phyloP scores from a whole-genome alignment of 2,113 vertebrate genomes.

The Solea senegalensis region DNA sequence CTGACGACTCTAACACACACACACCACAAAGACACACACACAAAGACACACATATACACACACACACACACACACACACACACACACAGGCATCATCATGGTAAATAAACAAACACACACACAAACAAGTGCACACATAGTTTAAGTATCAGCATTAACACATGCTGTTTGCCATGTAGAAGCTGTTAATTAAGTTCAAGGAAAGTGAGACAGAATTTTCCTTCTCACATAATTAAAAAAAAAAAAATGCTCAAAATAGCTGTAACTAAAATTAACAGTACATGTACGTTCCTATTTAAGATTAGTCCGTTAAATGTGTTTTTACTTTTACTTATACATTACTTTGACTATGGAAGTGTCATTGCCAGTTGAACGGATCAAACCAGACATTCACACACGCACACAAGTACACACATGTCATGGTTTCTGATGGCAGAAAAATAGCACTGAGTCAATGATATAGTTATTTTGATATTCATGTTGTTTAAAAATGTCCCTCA shows the following conservation, averaged over 20 bases:
- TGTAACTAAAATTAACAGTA: constrained; percentile 40
- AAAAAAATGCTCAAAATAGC: constrained; percentile 21
- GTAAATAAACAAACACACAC: constrained; percentile 16
- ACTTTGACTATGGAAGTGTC: not conserved
- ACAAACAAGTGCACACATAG: constrained; percentile 7
- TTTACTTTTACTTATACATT: not conserved
- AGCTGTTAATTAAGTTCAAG: constrained; percentile 54
- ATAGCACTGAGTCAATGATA: no score
- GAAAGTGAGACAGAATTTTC: constrained; percentile 41
- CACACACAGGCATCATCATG: constrained; percentile 2
- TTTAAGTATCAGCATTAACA: constrained; percentile 19
- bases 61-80: constrained; percentile 4
- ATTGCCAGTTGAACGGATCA: not conserved
- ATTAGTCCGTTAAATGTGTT: not conserved
- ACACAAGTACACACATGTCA: no score
- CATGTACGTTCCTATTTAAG: no score
- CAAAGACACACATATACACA: constrained; percentile 3
- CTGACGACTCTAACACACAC: constrained; percentile 87
- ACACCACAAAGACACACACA: constrained; percentile 18
- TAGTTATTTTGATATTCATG: no score
- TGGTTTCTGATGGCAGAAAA: no score
- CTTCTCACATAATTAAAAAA: constrained; percentile 43
- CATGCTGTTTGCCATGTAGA: constrained; percentile 40
- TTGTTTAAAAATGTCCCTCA: no score
- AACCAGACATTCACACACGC: no score